phyloP scores from a whole-genome alignment of 2,113 vertebrate genomes.

The Ibidorhyncha struthersii region DNA sequence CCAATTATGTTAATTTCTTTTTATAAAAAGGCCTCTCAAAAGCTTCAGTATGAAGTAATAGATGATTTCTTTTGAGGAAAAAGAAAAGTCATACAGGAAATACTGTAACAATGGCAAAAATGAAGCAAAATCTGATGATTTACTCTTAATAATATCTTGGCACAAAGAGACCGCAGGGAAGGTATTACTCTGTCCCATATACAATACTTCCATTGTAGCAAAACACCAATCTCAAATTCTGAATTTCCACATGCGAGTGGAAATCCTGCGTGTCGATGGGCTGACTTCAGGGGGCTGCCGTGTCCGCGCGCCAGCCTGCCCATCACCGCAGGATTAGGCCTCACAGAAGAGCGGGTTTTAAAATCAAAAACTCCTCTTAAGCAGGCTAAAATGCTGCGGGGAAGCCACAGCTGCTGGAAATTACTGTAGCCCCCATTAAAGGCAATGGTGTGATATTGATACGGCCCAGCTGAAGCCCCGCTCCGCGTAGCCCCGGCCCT shows the following conservation, averaged over 20 bases:
- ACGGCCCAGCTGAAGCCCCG: neutral
- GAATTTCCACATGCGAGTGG: neutral
- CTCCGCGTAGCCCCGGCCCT: neutral
- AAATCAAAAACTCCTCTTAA: neutral
- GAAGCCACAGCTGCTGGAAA: conserved; percentile 25
- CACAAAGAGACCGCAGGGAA: neutral
- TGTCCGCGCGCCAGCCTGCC: neutral
- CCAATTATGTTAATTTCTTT: neutral
- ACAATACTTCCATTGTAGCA: neutral
- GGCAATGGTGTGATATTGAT: neutral
- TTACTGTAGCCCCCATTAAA: neutral
- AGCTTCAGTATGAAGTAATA: neutral
- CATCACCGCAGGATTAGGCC: neutral
- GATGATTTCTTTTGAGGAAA: neutral
- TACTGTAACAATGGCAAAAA: conserved; percentile 40
- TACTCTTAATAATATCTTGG: conserved; percentile 17
- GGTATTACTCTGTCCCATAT: neutral
- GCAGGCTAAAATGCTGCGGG: neutral
- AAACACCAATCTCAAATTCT: neutral
- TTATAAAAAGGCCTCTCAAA: neutral
- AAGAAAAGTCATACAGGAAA: neutral
- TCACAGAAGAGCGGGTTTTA: neutral
- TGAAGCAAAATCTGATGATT: conserved; percentile 20
- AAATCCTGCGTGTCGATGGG: neutral
- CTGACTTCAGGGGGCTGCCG: neutral